These are phyloP conservation scores for Zaprionus lineosus DNA, from an alignment of 2,888 invertebrate genomes.

Conservation along the genomic window DNA sequence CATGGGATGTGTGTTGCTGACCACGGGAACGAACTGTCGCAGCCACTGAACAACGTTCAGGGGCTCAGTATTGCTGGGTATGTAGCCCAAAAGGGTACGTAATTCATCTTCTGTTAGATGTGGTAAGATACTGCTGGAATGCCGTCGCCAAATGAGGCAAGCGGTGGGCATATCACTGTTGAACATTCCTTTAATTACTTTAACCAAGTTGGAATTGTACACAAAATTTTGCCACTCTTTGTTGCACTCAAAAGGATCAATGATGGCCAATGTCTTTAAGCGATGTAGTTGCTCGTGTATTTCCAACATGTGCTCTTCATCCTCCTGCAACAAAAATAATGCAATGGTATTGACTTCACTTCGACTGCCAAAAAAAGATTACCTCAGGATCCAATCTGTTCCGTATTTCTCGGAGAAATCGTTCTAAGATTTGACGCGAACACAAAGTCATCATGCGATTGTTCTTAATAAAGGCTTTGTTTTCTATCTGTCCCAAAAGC, in stretches of 20 bases:
- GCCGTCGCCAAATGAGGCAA: conserved; percentile 82
- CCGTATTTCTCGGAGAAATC: conserved; percentile 76
- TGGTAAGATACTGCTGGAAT: conserved; percentile 78
- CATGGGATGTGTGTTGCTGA: conserved; percentile 80
- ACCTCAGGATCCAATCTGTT: conserved; percentile 79
- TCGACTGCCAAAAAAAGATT: too few relatives aligned
- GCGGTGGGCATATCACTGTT: conserved; percentile 80
- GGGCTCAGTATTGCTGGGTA: conserved; percentile 80
- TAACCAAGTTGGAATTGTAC: conserved; percentile 79
- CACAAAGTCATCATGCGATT: conserved; percentile 79
- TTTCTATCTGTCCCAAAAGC: conserved; percentile 74
- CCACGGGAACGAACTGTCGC: conserved; percentile 80
- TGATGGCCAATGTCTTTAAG: conserved; percentile 80
- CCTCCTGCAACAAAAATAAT: conserved; percentile 56
- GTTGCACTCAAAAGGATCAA: conserved; percentile 82
- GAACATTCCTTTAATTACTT: conserved; percentile 77
- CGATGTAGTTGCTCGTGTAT: conserved; percentile 81
- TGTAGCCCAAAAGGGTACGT: conserved; percentile 72
- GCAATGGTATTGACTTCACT: too few relatives aligned
- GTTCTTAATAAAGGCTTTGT: conserved; percentile 77
- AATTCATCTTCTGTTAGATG: conserved; percentile 74
- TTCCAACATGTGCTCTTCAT: conserved; percentile 75
- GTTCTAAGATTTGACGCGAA: conserved; percentile 71
- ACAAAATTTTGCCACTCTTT: conserved; percentile 82
- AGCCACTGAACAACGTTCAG: conserved; percentile 82